Evolutionary conservation across 1,140 invertebrate genomes (phyloP).

Genomic region (Drosophila lowei): DNA sequence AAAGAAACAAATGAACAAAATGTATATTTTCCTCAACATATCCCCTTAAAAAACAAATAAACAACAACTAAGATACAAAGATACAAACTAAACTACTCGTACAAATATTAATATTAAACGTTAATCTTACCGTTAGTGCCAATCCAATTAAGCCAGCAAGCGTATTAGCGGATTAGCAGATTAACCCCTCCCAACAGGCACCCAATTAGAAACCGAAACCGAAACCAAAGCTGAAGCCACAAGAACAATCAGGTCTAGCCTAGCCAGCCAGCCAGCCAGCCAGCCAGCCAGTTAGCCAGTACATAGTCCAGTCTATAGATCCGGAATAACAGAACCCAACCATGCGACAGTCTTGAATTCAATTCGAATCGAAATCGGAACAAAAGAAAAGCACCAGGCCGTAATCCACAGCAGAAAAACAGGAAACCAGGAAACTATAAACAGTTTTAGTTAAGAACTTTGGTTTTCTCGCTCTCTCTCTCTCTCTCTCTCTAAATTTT

Average conservation of each 20-base stretch:
- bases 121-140: constrained; percentile 60
- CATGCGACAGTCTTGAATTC: constrained; percentile 15
- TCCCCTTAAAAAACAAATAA: constrained; percentile 32
- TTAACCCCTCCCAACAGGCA: constrained; percentile 83
- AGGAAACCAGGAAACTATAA: constrained; percentile 62
- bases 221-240: constrained; percentile 44
- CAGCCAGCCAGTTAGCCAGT: no score
- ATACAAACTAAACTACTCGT: constrained; percentile 57
- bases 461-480: constrained; percentile 21
- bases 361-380: constrained; percentile 37
- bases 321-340: constrained; percentile 22
- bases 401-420: constrained; percentile 16
- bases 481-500: constrained; percentile 31
- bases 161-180: constrained; percentile 83
- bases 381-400: constrained; percentile 25
- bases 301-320: constrained; percentile 4
- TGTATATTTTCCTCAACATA: constrained; percentile 60
- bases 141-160: constrained; percentile 77
- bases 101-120: constrained; percentile 49
- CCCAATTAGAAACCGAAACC: constrained; percentile 46
- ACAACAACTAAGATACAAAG: constrained; percentile 40
- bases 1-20: constrained; percentile 18
- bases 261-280: neutral
- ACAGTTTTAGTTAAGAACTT: constrained; percentile 60
- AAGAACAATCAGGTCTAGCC: constrained; percentile 17